Evolutionary conservation across 2,888 invertebrate species (phyloP), one percentile per base, ranked within the genome.

Genomic region (Masnerella sp.): DNA sequence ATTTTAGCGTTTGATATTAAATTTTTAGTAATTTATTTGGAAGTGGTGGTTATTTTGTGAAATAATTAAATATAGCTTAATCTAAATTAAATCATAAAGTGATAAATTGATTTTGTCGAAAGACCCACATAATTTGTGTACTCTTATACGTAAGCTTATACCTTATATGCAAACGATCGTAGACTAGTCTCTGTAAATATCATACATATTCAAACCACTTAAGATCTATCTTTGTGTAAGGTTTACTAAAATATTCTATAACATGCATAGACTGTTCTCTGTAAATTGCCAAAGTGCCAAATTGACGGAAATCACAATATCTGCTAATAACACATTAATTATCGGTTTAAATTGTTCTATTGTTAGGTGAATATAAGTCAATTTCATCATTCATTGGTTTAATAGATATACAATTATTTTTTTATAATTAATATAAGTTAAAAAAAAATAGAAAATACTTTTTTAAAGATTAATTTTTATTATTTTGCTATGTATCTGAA

Each of bases 131-230:
- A 58, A 34, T 45, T 34, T 58, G 58, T 58, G 20, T 34, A 58
- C 43, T 58, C 22, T 36, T 45, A 38, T 61, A 49, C 11, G 30
- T 49, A 30, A 49, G 40, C 38, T 61, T 47, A 49, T 59, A 47
- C 47, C 36, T 38, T 38, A 45, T 49, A 49, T 49, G 49, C 61
- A 49, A 61, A 61, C 61, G 38, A 49, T 61, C 38, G 38, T 40
- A 61, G 49, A 61, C 49, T 40, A 30, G 36, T 61, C 40, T 49
- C 28, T 22, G 49, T 49, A 49, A 61, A 61, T 61, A 49, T 61
- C 61, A 61, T 61, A 61, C 61, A 61, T 61, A 61, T 61, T 61
- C 61, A 61, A 61, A 49, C 40, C 61, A 49, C 61, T 61, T 49
- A 47, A 49, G 49, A 61, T 61, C 61, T 49, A 22, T 36, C 61